Evolutionary conservation across 2,888 invertebrate genomes (phyloP).

Genomic region (Acleris cristana): DNA sequence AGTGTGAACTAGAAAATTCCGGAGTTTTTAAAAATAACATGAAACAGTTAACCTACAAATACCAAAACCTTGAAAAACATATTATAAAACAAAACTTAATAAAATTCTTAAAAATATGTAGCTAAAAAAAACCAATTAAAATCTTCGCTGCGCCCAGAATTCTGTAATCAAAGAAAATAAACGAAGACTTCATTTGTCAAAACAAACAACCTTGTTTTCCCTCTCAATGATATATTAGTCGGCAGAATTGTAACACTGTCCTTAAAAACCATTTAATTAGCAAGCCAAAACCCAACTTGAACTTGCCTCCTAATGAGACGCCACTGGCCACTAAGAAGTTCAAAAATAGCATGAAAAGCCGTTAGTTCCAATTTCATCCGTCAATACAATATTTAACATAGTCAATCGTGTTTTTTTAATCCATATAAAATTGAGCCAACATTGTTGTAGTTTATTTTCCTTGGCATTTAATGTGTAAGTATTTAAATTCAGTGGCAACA

Average conservation of each 20-base stretch:
- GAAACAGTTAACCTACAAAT: no score
- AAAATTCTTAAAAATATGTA: no score
- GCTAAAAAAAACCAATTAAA: no score
- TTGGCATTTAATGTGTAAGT: background rate
- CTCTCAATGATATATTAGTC: constrained; percentile 13
- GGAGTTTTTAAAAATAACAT: no score
- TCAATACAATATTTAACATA: background rate
- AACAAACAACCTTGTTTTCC: constrained; percentile 9
- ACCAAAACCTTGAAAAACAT: no score
- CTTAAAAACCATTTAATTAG: constrained; percentile 24
- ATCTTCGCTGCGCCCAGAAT: no score
- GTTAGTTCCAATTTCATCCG: constrained; percentile 2
- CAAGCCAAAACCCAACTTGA: constrained; percentile 1
- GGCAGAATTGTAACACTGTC: constrained; percentile 18
- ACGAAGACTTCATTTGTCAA: background rate
- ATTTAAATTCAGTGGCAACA: constrained; percentile 9
- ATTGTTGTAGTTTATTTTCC: no score
- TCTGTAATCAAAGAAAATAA: no score
- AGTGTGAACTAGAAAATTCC: no score
- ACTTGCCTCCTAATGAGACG: background rate
- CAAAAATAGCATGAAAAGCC: background rate
- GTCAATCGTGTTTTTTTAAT: no score
- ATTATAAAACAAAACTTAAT: no score
- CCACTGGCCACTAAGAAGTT: background rate
- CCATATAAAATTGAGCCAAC: no score